A percentile compares a stretch with the other conserved stretches of the same genome.
Conservation (phyloP, 2,797 vertebrate genomes). For the Rhinatrema bivittatum region DNA sequence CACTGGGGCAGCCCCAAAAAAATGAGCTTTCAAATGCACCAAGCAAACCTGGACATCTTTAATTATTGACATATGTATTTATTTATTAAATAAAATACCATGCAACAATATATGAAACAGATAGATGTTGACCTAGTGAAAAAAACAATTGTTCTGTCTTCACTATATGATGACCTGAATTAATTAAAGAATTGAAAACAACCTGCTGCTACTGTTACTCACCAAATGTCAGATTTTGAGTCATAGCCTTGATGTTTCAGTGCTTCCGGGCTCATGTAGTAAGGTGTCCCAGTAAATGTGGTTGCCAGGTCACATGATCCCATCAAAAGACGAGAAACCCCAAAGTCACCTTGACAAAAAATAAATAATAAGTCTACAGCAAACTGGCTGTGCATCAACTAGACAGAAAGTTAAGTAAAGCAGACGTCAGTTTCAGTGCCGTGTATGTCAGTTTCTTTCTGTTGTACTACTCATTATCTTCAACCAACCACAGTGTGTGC, state of each 20-base stretch:
- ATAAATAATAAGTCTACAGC: not conserved
- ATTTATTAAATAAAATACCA: not conserved
- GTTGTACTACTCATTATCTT: no score
- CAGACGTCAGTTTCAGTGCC: no score
- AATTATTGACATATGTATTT: not conserved
- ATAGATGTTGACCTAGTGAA: not conserved
- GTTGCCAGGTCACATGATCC: constrained; percentile 79
- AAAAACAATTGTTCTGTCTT: not conserved
- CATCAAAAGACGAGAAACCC: constrained; percentile 75
- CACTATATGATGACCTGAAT: no score
- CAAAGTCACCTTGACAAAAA: constrained; percentile 69
- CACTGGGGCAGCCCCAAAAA: no score
- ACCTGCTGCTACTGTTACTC: constrained; percentile 31
- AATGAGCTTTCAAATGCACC: no score
- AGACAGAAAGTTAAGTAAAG: no score
- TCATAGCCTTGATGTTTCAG: constrained; percentile 72
- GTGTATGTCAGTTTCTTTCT: no score
- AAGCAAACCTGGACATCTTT: not conserved
- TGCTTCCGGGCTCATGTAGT: constrained; percentile 82
- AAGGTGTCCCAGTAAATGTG: constrained; percentile 74
- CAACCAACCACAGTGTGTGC: no score
- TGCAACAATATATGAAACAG: not conserved
- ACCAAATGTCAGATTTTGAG: constrained; percentile 85
- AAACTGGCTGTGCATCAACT: not conserved
- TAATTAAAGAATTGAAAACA: not conserved